A percentile compares a stretch with the other conserved stretches of the same genome.
These are phyloP conservation scores for Porites lobata DNA, from an alignment of 92 coral and sea anemone species.

Conservation along the genomic window DNA sequence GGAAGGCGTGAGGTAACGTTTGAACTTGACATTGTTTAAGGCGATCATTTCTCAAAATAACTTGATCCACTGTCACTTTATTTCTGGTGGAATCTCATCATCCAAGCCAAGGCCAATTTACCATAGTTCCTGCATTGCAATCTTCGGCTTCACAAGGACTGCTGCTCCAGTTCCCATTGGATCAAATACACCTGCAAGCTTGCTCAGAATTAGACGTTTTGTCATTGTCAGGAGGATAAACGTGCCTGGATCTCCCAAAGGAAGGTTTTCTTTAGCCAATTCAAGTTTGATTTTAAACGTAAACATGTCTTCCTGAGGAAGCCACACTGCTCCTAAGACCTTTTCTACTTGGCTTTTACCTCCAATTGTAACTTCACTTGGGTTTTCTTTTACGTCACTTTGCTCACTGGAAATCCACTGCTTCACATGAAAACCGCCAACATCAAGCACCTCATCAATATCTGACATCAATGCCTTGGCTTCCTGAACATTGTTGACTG, in stretches of 20 bases:
- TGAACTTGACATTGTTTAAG: slow-evolving; percentile 32
- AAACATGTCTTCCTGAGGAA: slow-evolving; percentile 37
- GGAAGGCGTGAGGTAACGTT: slow-evolving; percentile 24
- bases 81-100: slow-evolving; percentile 45
- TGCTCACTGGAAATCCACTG: slow-evolving; percentile 52
- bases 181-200: slow-evolving; percentile 38
- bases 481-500: slow-evolving; percentile 13
- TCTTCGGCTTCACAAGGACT: slow-evolving; percentile 42
- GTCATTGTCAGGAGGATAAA: slow-evolving; percentile 14
- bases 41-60: slow-evolving; percentile 53
- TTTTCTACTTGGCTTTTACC: slow-evolving; percentile 27
- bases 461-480: slow-evolving; percentile 28
- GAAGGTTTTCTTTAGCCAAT: neutral
- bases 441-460: neutral
- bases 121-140: slow-evolving; percentile 67
- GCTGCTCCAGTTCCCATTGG: slow-evolving; percentile 57
- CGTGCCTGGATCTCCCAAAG: neutral
- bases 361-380: slow-evolving; percentile 14
- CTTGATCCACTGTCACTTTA: slow-evolving; percentile 31
- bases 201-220: slow-evolving; percentile 44
- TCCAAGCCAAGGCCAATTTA: slow-evolving; percentile 58
- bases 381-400: neutral
- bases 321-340: slow-evolving; percentile 48
- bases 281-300: slow-evolving; percentile 37
- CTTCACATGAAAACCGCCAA: slow-evolving; percentile 34